These are phyloP conservation scores for Hermaeophaga mercurialis DNA, from an alignment of 2,888 invertebrate genomes.

Conservation along the genomic window DNA sequence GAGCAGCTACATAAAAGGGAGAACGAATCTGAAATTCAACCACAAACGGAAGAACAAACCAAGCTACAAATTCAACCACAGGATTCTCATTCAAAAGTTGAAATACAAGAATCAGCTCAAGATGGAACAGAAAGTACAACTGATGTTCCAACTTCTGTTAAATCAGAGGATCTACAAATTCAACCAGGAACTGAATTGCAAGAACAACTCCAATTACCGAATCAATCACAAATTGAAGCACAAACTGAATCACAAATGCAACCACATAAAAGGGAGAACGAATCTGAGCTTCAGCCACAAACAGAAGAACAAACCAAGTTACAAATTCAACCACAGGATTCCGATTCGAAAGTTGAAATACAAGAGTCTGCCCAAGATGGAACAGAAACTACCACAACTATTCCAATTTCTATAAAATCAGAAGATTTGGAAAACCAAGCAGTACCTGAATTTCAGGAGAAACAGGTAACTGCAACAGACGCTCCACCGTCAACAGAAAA, in stretches of 20 bases:
- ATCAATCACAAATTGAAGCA: neutral
- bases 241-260: neutral
- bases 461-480: too few relatives aligned
- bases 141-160: too few relatives aligned
- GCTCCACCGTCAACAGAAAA: too few relatives aligned
- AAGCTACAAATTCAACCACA: neutral
- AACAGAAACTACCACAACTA: too few relatives aligned
- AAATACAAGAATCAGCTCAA: neutral
- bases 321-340: neutral
- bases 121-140: too few relatives aligned
- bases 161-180: neutral
- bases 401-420: too few relatives aligned
- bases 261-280: neutral
- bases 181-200: neutral
- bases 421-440: too few relatives aligned
- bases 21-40: neutral
- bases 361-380: neutral
- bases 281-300: neutral
- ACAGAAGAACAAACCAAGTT: slow-evolving; percentile 17
- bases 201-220: neutral
- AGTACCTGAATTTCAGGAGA: too few relatives aligned
- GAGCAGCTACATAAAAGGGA: too few relatives aligned
- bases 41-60: neutral
- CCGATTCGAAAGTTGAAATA: neutral
- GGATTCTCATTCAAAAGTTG: neutral